Evolutionary conservation across 2,113 vertebrate species (phyloP), one percentile per base, ranked within the genome.

Genomic region (Agapornis roseicollis): DNA sequence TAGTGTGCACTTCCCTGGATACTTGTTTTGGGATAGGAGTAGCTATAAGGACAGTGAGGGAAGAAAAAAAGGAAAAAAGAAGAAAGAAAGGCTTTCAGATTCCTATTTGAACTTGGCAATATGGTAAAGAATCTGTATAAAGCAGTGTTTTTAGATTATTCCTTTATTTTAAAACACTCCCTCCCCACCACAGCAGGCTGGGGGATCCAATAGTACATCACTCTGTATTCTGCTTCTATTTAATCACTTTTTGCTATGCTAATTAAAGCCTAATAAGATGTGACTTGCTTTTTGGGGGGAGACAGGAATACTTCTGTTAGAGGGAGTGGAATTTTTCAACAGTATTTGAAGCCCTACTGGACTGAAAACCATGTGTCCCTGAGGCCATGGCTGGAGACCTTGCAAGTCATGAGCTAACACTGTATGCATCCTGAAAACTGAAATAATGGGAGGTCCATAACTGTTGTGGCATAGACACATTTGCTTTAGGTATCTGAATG

Each of bases 401-500:
- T 27, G 52, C 66, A 52, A 92, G 20, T 55, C 49, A 60, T 14
- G 60, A 63, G 50, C 10, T 74, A 58, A 35, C 9, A 11, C 15
- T 3, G 1, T 50, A 14, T 29, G 23, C 23, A 52, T 85, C 60
- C 71, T 69, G 81, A 88, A 85, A 94, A 91, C 24, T 68, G 61
- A 85, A 93, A 73, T 95, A 89, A 81, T 53, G 37, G 44, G 53
- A 81, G 41, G 28, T 73, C 50, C 65, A 4, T 73, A 71, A 81
- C 65, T 91, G 70, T 78, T 73, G 79, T 90, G 74, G 52, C 29
- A 60, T 42, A 39, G 44, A 47, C 73, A 84, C 29, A 35, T 72
- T 49, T n/a, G 33, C 85, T 85, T 72, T 33, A 60, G 83, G 69
- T 94, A 90, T 95, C 92, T 82, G 85, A 97, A 93, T 83, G 82